phyloP scores from a whole-genome alignment of 2,113 vertebrate genomes.

The Gambusia affinis region DNA sequence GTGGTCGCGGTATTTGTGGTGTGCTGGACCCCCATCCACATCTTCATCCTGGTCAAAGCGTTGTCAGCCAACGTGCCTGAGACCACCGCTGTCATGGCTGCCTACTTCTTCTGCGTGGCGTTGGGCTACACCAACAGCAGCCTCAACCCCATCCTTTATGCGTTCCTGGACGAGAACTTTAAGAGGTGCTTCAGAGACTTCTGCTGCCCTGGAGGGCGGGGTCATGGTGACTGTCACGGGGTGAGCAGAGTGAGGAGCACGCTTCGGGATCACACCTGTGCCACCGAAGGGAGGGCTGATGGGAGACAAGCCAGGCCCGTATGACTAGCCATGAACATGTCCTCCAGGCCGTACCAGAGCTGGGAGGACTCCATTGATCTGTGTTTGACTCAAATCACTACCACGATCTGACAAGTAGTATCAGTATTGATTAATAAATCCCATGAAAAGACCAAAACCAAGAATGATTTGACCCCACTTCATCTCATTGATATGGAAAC shows the following conservation, averaged over 20 bases:
- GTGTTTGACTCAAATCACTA: constrained; percentile 90
- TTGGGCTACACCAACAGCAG: constrained; percentile 98
- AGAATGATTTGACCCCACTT: background rate
- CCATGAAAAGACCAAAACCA: constrained; percentile 17
- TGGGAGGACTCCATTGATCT: constrained; percentile 88
- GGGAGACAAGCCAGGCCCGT: constrained; percentile 84
- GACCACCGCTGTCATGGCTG: constrained; percentile 88
- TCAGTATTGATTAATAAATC: constrained; percentile 1
- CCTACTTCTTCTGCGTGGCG: constrained; percentile 97
- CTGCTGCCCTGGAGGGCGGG: constrained; percentile 84
- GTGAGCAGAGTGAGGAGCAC: constrained; percentile 87
- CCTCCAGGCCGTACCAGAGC: constrained; percentile 79
- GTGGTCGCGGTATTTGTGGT: constrained; percentile 94
- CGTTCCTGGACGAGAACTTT: constrained; percentile 93
- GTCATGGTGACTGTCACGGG: constrained; percentile 80
- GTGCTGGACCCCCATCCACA: constrained; percentile 95
- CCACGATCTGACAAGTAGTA: constrained; percentile 76
- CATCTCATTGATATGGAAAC: background rate
- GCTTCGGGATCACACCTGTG: constrained; percentile 85
- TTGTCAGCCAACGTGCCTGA: constrained; percentile 87
- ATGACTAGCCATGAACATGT: constrained; percentile 97
- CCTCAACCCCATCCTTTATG: constrained; percentile 90
- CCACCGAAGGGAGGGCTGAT: constrained; percentile 71
- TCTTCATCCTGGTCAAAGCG: constrained; percentile 92
- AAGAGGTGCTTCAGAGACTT: constrained; percentile 97